Base-by-base conservation (phyloP, 2,888 invertebrate genomes). In the Plemyria rubiginata region DNA sequence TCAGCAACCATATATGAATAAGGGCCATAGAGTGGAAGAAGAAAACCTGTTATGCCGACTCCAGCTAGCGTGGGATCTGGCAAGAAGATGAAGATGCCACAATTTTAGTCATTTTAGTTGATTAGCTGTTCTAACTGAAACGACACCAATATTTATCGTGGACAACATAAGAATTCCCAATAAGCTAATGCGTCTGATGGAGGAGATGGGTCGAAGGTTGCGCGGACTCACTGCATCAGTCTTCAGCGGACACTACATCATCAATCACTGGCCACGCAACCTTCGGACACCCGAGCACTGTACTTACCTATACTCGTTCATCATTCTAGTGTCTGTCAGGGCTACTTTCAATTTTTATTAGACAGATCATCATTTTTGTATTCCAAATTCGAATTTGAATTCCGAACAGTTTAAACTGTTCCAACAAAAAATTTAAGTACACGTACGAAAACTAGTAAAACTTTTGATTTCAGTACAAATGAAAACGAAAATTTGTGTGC, bases 151-250 rank as follows among this genome's bases (percentile, higher is more conserved):
- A 7, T 38, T 38, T 38, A 11, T 11, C 3, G 36, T 11, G 8
- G 11, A 38, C n/a, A 48, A 6, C 12, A 29, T 29, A 29, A 32
- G 49, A 22, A 73, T 68, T 40, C 53, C 67, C 75, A 80, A 78
- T 79, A 77, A 76, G 64, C 68, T 75, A 76, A 78, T 76, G 78
- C 54, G 51, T 52, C 60, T 79, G 78, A 80, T 73, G 73, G 78
- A 79, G 54, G 69, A 75, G 67, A 49, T 51, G 54, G 66, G 71
- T 65, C 70, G 66, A 67, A 78, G 79, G 79, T 79, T 73, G 71
- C 55, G 64, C 52, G 63, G 70, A 60, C 66, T 65, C 67, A 70
- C 69, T 76, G 78, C 76, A 81, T 81, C 80, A 78, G 75, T 81
- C 81, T 80, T 74, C 65, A 62, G 52, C 54, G 22, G 73, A 58